Percentiles rank a stretch among this genome's conserved stretches.
phyloP scores from a whole-genome alignment of 2,888 invertebrate genomes.

The Ophion costatus region DNA sequence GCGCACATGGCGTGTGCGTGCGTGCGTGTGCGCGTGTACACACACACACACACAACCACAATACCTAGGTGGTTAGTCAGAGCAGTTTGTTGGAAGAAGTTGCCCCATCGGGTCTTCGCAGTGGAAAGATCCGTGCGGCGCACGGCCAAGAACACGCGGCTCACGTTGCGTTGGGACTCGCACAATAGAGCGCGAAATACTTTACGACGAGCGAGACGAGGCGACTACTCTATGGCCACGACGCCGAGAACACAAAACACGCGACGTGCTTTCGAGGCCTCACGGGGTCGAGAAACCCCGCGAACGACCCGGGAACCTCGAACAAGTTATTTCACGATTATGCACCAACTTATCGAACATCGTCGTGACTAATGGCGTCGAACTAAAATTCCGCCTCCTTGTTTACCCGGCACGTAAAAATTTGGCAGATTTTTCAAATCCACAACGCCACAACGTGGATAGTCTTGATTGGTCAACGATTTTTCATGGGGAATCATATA shows the following conservation, averaged over 20 bases:
- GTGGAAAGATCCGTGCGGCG: neutral
- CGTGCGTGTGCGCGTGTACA: neutral
- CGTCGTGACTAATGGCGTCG: neutral
- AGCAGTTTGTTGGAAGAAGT: constrained; percentile 24
- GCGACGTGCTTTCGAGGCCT: constrained; percentile 35
- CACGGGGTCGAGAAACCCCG: constrained; percentile 53
- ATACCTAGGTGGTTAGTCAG: constrained; percentile 4
- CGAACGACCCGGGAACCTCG: constrained; percentile 39
- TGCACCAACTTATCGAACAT: constrained; percentile 44
- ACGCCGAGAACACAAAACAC: constrained; percentile 30
- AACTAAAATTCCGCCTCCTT: neutral
- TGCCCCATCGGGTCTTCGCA: constrained; percentile 13
- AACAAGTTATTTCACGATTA: constrained; percentile 57
- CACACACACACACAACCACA: too few relatives aligned
- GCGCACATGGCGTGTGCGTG: neutral
- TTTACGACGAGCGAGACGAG: constrained; percentile 48
- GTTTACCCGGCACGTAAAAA: neutral
- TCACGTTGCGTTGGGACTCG: constrained; percentile 15
- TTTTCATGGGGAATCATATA: too few relatives aligned
- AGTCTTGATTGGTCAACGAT: too few relatives aligned
- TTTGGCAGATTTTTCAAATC: neutral
- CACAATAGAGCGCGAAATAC: constrained; percentile 60
- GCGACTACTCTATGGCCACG: constrained; percentile 13
- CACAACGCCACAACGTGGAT: too few relatives aligned
- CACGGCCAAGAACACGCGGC: constrained; percentile 13